These are phyloP conservation scores for Unio delphinus DNA, from an alignment of 2,888 invertebrate genomes.

Conservation along the genomic window DNA sequence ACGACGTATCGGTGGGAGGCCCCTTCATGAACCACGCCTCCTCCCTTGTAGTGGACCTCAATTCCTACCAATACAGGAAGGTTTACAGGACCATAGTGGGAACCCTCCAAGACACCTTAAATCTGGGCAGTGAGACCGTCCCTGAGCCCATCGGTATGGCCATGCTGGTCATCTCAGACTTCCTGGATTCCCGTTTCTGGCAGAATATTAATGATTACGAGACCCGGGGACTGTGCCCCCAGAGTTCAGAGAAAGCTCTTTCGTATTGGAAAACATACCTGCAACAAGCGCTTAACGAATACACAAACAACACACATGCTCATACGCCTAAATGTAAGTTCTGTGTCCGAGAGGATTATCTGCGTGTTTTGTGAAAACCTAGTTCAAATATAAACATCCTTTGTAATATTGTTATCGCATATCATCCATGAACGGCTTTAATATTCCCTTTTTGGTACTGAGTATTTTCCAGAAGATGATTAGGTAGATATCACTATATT, in stretches of 20 bases:
- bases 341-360: no score
- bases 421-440: no score
- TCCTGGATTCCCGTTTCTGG: constrained; percentile 28
- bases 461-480: no score
- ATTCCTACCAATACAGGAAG: constrained; percentile 25
- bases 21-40: constrained; percentile 29
- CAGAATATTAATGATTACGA: constrained; percentile 30
- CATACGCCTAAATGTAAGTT: constrained; percentile 23
- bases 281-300: constrained; percentile 29
- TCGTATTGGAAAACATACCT: constrained; percentile 16
- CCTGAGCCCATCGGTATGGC: constrained; percentile 30
- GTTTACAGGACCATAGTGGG: constrained; percentile 27
- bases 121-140: constrained; percentile 21
- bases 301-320: constrained; percentile 20
- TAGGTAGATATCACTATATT: no score
- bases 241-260: constrained; percentile 28
- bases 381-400: no score
- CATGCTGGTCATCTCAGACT: constrained; percentile 23
- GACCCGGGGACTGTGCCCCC: constrained; percentile 29
- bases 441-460: no score
- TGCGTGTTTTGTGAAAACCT: no score
- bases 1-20: constrained; percentile 31
- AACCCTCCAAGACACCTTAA: constrained; percentile 21
- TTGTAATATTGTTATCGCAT: no score
- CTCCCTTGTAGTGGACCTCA: constrained; percentile 29